Conservation (phyloP, 2,113 vertebrate genomes). For the Phylloscopus trochiloides region DNA sequence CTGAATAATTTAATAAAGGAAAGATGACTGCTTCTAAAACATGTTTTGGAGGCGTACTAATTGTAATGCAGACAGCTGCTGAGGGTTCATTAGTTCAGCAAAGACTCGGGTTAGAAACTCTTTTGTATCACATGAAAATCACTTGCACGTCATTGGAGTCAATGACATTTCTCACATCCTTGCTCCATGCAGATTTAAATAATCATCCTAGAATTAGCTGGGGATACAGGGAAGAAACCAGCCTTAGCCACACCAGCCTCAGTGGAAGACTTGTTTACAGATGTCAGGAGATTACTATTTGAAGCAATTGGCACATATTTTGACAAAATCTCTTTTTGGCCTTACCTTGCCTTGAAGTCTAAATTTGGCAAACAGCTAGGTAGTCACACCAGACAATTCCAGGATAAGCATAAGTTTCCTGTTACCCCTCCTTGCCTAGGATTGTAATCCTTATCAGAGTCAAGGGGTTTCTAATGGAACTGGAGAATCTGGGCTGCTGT, state of each 20-base stretch:
- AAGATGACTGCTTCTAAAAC: not conserved
- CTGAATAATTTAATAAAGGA: not conserved
- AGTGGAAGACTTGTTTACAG: not conserved
- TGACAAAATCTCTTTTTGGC: not conserved
- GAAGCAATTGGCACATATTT: not conserved
- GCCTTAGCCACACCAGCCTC: not conserved
- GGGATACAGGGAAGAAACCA: not conserved
- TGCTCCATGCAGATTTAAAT: not conserved
- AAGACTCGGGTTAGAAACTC: not conserved
- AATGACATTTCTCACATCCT: not conserved
- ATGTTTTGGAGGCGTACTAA: not conserved
- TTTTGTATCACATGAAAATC: not conserved
- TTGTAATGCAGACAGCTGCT: not conserved
- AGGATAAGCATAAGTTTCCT: not conserved
- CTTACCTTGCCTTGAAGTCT: not conserved
- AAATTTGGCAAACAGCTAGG: not conserved
- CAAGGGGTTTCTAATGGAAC: not conserved
- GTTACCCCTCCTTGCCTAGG: not conserved
- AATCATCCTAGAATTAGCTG: not conserved
- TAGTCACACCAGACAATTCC: not conserved
- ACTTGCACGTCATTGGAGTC: not conserved
- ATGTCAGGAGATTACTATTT: not conserved
- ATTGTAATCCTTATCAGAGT: not conserved
- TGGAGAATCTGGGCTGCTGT: not conserved
- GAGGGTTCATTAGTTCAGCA: not conserved